Conservation (phyloP, 2,113 vertebrate species). For the Morone saxatilis region DNA sequence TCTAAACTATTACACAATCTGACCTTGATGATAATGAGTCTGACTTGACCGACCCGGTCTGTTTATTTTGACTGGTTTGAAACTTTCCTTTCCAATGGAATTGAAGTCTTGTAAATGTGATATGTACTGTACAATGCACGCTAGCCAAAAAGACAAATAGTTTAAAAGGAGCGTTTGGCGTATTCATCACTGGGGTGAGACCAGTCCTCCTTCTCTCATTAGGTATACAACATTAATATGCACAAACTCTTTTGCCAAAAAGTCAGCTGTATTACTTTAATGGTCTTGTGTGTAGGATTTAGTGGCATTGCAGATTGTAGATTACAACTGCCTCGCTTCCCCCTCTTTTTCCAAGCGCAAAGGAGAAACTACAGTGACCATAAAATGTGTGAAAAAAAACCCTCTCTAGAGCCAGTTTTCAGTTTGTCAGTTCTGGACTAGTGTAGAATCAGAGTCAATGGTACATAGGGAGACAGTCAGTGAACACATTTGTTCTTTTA, state of each 20-base stretch:
- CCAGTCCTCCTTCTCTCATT: not conserved
- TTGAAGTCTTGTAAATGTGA: not conserved
- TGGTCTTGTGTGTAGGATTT: not conserved
- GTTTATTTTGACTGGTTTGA: not conserved
- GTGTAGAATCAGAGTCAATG: no score
- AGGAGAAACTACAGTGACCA: no score
- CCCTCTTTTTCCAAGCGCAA: no score
- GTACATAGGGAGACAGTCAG: no score
- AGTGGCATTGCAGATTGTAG: no score
- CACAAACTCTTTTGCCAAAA: not conserved
- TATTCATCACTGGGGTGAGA: not conserved
- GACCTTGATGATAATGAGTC: not conserved
- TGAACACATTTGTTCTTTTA: no score
- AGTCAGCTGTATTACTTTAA: not conserved
- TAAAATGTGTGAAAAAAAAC: no score
- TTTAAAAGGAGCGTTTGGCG: not conserved
- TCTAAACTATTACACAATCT: not conserved
- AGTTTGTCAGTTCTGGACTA: no score
- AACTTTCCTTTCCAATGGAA: not conserved
- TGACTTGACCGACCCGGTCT: not conserved
- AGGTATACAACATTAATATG: not conserved
- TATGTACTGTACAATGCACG: not conserved
- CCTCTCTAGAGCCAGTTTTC: no score
- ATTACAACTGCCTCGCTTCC: no score
- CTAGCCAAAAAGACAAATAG: not conserved